Percentiles rank a stretch among this genome's conserved stretches.
Evolutionary conservation across 2,797 vertebrate genomes (phyloP).

Genomic region (Chrysocyon brachyurus): DNA sequence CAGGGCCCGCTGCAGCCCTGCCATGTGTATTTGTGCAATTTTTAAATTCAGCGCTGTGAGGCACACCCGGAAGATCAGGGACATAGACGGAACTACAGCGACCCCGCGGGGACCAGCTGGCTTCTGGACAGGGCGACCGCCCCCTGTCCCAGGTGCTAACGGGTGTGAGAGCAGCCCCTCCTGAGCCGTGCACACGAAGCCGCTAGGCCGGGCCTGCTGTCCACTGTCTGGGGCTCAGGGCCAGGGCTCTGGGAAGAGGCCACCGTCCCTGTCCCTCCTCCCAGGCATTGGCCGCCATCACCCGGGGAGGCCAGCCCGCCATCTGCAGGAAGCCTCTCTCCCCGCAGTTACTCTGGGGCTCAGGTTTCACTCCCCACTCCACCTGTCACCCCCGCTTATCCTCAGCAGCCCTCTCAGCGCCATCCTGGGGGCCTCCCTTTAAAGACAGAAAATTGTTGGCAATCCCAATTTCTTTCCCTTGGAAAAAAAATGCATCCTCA

Average conservation of each 20-base stretch:
- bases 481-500: background rate
- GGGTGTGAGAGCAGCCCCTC: accelerated
- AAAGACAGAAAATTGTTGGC: conserved; percentile 76
- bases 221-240: accelerated
- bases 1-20: background rate
- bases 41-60: background rate
- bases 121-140: accelerated
- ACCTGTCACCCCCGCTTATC: conserved; percentile 89
- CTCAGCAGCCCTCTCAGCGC: conserved; percentile 84
- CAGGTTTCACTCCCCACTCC: conserved; percentile 87
- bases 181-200: no score
- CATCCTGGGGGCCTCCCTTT: conserved; percentile 74
- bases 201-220: background rate
- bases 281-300: background rate
- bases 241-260: background rate
- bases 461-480: background rate
- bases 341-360: conserved; percentile 87
- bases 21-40: background rate
- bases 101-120: accelerated
- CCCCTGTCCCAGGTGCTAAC: accelerated
- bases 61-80: background rate
- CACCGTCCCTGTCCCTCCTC: background rate
- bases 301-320: conserved; percentile 84
- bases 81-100: accelerated
- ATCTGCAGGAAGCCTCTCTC: conserved; percentile 88